These are phyloP conservation scores for Myiothlypis coronata DNA, from an alignment of 2,797 vertebrate species.

Conservation along the genomic window DNA sequence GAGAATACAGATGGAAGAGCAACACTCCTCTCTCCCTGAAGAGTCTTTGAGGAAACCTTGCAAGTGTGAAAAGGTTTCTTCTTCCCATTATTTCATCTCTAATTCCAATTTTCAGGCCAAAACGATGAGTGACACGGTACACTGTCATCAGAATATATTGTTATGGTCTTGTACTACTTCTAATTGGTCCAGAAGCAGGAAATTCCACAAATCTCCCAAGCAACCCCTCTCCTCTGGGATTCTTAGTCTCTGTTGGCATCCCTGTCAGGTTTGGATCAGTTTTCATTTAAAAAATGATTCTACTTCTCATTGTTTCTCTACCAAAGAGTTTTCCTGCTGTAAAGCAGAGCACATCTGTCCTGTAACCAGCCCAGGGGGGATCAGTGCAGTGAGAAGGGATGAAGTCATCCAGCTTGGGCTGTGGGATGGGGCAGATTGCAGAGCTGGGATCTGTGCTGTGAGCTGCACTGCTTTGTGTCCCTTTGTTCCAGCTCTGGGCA, in stretches of 20 bases:
- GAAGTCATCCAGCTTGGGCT: neutral
- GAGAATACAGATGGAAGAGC: constrained; percentile 36
- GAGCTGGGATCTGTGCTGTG: neutral
- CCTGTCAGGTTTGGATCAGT: constrained; percentile 5
- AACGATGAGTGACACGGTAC: neutral
- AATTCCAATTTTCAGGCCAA: constrained; percentile 20
- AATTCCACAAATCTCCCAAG: constrained; percentile 39
- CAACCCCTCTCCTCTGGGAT: neutral
- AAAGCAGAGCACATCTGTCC: constrained; percentile 32
- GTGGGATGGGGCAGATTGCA: accelerated
- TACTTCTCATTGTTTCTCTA: neutral
- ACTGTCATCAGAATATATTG: neutral
- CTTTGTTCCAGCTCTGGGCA: neutral
- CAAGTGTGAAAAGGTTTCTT: neutral
- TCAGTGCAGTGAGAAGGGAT: neutral
- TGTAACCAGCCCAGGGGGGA: neutral
- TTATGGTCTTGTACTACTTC: neutral
- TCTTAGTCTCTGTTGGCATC: constrained; percentile 18
- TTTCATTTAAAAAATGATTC: constrained; percentile 28
- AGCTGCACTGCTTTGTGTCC: neutral
- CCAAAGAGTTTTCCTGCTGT: constrained; percentile 3
- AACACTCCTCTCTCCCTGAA: neutral
- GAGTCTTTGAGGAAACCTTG: constrained; percentile 30
- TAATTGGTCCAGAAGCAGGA: constrained; percentile 42
- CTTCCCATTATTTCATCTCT: neutral